Conservation (phyloP, 2,888 invertebrate genomes). For the Podabrus alpinus region DNA sequence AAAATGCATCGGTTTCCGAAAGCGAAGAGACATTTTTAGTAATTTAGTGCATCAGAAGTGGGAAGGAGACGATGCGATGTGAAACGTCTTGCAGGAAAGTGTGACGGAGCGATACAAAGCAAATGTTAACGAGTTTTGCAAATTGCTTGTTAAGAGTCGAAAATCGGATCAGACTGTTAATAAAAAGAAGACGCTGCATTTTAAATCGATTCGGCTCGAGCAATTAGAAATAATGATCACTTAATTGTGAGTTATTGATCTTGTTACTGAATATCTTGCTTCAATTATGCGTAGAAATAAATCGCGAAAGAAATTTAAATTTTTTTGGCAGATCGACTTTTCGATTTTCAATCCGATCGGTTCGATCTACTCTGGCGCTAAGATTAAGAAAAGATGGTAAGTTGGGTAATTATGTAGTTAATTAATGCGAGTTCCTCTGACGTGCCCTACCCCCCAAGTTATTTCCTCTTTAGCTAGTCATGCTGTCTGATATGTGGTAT, state of each 20-base stretch:
- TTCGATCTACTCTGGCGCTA: not conserved
- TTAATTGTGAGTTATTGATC: constrained; percentile 57
- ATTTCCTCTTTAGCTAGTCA: constrained; percentile 19
- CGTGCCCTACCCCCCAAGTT: not conserved
- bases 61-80: not conserved
- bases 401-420: not conserved
- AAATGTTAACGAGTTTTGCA: constrained; percentile 52
- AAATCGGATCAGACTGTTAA: constrained; percentile 47
- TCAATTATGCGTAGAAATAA: constrained; percentile 45
- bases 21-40: constrained; percentile 7
- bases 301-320: not conserved
- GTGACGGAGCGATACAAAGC: constrained; percentile 14
- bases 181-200: constrained; percentile 45
- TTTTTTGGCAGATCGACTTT: not conserved
- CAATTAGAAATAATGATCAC: constrained; percentile 56
- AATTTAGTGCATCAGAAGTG: not conserved
- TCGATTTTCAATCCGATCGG: not conserved
- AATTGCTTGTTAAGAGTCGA: constrained; percentile 54
- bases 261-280: constrained; percentile 53
- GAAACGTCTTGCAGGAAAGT: constrained; percentile 16
- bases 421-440: not conserved
- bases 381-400: not conserved
- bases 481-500: constrained; percentile 19
- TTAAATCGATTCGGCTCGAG: constrained; percentile 50
- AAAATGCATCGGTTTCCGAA: constrained; percentile 47